Conservation (phyloP, 2,113 vertebrate species). For the Euleptes europaea region DNA sequence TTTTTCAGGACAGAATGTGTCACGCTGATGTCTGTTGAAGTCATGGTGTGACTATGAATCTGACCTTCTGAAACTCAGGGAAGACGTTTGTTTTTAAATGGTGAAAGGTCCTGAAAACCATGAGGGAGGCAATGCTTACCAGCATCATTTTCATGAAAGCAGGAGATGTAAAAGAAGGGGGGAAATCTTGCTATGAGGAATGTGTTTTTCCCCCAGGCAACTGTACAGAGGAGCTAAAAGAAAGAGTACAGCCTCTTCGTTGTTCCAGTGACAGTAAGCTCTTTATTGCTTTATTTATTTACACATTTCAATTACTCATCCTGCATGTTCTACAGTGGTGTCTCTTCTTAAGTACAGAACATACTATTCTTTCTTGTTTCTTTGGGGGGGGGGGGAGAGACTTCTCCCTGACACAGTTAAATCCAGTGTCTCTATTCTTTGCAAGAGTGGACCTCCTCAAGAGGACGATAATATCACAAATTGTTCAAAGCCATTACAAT, state of each 20-base stretch:
- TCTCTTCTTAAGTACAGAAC: background rate
- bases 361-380: background rate
- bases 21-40: too few relatives aligned
- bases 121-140: background rate
- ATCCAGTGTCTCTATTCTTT: background rate
- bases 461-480: background rate
- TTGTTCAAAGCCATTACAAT: too few relatives aligned
- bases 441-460: background rate
- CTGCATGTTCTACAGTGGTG: background rate
- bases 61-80: too few relatives aligned
- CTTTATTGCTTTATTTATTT: constrained; percentile 3
- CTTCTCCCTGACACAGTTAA: background rate
- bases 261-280: background rate
- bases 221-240: background rate
- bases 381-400: background rate
- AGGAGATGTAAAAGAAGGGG: background rate
- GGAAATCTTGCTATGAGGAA: background rate
- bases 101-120: background rate
- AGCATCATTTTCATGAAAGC: background rate
- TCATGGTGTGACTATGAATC: too few relatives aligned
- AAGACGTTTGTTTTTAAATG: background rate
- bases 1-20: too few relatives aligned
- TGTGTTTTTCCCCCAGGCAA: background rate
- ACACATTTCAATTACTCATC: background rate
- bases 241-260: background rate